Percentiles rank a stretch among this genome's conserved stretches.
Conservation (phyloP, 35 echinoderm and acorn worm species). For the Apostichopus japonicus region DNA sequence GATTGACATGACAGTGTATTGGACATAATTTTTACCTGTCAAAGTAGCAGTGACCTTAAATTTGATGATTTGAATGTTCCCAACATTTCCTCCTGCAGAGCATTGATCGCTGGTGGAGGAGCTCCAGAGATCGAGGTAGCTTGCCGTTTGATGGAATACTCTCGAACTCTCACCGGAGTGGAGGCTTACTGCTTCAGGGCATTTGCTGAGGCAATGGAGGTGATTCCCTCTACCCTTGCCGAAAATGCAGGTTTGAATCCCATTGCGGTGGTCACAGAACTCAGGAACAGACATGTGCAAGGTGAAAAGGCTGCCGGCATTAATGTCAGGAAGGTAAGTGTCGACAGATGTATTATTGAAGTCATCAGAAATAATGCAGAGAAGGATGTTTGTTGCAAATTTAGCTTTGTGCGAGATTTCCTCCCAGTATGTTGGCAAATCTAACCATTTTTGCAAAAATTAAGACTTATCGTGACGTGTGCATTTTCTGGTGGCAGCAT, state of each 20-base stretch:
- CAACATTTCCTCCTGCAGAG: conserved; percentile 21
- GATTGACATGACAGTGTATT: too few relatives aligned
- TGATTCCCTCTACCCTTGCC: conserved; percentile 88
- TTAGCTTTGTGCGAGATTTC: too few relatives aligned
- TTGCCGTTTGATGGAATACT: conserved; percentile 83
- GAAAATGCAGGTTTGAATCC: conserved; percentile 96
- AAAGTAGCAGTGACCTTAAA: too few relatives aligned
- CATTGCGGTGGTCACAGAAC: conserved; percentile 90
- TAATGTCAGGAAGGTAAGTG: conserved; percentile 80
- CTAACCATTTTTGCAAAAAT: too few relatives aligned
- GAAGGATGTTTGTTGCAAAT: not conserved
- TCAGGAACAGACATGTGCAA: conserved; percentile 83
- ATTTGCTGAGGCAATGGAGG: conserved; percentile 91
- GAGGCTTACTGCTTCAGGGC: conserved; percentile 95
- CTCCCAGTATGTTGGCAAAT: too few relatives aligned
- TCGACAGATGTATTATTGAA: not conserved
- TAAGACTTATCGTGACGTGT: not conserved
- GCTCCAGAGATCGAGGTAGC: conserved; percentile 93
- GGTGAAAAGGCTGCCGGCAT: conserved; percentile 87
- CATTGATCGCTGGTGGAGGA: conserved; percentile 92
- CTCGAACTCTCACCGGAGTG: conserved; percentile 78
- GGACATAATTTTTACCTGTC: too few relatives aligned
- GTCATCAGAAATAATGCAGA: not conserved
- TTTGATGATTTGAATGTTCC: too few relatives aligned
- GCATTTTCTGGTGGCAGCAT: too few relatives aligned